Evolutionary conservation across 2,113 vertebrate species (phyloP).

Genomic region (Colinus virginianus): DNA sequence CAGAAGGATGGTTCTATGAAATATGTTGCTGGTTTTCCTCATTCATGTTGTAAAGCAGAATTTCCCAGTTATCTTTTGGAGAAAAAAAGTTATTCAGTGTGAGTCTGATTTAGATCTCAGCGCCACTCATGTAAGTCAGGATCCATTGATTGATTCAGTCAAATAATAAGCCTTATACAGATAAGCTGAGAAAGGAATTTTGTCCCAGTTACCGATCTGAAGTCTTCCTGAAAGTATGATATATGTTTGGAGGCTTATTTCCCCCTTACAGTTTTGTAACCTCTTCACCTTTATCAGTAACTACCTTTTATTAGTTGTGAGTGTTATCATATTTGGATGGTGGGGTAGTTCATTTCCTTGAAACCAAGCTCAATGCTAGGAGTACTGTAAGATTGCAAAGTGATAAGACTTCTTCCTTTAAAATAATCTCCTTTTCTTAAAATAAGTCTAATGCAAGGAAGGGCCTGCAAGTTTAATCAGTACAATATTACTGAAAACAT

Average conservation of each 20-base stretch:
- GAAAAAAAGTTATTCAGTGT: background rate
- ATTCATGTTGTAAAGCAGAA: background rate
- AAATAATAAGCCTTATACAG: background rate
- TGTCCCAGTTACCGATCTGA: background rate
- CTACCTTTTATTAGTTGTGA: background rate
- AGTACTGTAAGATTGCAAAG: background rate
- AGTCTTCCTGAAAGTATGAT: background rate
- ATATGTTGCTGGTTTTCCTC: background rate
- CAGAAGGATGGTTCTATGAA: background rate
- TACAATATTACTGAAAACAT: background rate
- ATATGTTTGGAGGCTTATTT: background rate
- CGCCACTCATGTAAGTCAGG: background rate
- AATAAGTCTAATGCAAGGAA: background rate
- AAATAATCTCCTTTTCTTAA: background rate
- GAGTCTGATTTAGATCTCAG: background rate
- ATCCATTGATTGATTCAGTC: background rate
- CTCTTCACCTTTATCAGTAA: background rate
- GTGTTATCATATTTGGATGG: background rate
- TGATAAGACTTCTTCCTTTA: background rate
- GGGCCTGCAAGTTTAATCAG: background rate
- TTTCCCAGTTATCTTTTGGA: background rate
- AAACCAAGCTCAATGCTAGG: background rate
- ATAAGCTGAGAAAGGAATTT: constrained; percentile 17
- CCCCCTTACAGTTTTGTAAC: background rate
- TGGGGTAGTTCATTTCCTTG: background rate